Conservation (phyloP, 2,113 vertebrate species). For the Xiphophorus maculatus region DNA sequence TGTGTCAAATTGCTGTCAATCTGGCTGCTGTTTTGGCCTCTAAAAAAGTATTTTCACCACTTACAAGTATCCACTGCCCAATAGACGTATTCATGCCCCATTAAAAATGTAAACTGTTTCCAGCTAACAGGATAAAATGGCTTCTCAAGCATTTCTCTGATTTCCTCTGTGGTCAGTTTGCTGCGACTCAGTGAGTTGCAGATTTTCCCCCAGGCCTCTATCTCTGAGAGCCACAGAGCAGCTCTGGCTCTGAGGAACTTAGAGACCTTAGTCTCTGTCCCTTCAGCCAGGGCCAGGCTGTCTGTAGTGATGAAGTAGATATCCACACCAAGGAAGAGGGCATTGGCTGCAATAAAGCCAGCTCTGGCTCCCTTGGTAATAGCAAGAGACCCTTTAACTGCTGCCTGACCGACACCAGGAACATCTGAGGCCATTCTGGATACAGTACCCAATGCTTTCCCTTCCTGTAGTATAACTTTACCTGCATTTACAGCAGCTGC, state of each 20-base stretch:
- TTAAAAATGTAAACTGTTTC: too few species aligned
- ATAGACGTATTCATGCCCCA: too few species aligned
- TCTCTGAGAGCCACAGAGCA: constrained; percentile 40
- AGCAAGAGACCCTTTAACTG: constrained; percentile 27
- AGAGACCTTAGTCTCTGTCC: constrained; percentile 18
- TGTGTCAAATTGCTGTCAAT: rapidly evolving
- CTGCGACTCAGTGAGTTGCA: constrained; percentile 7
- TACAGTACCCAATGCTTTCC: constrained; percentile 13
- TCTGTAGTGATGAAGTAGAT: constrained; percentile 56
- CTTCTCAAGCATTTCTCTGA: neutral
- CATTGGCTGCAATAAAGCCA: constrained; percentile 11
- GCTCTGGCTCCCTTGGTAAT: constrained; percentile 21
- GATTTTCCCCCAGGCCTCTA: constrained; percentile 41
- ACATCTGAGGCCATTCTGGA: constrained; percentile 37
- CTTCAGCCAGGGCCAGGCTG: constrained; percentile 51
- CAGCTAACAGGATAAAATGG: neutral
- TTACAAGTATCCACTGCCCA: too few species aligned
- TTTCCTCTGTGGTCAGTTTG: neutral
- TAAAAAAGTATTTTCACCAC: too few species aligned
- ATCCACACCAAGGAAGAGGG: constrained; percentile 55
- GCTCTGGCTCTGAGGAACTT: constrained; percentile 55
- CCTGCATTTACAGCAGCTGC: neutral
- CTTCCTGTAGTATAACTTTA: constrained; percentile 14
- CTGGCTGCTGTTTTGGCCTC: too few species aligned
- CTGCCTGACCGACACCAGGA: constrained; percentile 45